A percentile compares a stretch with the other conserved stretches of the same genome.
phyloP scores from a whole-genome alignment of 2,888 invertebrate genomes.

The Melinaea marsaeus region DNA sequence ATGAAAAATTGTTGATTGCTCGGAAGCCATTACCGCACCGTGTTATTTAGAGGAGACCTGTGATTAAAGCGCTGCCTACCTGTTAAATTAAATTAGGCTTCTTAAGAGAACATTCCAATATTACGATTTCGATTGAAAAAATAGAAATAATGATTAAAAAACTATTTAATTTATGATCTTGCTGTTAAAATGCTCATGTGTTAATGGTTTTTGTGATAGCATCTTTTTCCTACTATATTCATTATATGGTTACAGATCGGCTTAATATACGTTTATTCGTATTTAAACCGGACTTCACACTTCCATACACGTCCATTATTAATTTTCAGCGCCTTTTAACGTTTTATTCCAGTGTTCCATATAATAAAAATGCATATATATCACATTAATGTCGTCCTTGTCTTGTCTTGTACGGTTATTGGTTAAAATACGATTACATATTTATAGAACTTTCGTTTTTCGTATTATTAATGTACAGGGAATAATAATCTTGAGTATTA shows the following conservation, averaged over 20 bases:
- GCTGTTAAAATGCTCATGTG: slow-evolving; percentile 63
- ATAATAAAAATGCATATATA: too few relatives aligned
- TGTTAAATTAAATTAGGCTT: slow-evolving; percentile 78
- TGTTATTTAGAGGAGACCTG: slow-evolving; percentile 74
- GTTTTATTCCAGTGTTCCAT: too few relatives aligned
- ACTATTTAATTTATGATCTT: slow-evolving; percentile 65
- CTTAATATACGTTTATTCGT: slow-evolving; percentile 14
- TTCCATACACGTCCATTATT: too few relatives aligned
- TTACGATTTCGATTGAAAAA: slow-evolving; percentile 47
- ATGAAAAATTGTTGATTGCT: slow-evolving; percentile 76
- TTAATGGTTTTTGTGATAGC: slow-evolving; percentile 60
- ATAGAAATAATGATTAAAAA: slow-evolving; percentile 54
- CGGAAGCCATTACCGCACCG: slow-evolving; percentile 67
- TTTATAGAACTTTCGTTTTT: too few relatives aligned
- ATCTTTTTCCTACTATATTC: slow-evolving; percentile 32
- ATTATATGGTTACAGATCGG: slow-evolving; percentile 30
- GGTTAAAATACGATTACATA: too few relatives aligned
- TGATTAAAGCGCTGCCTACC: slow-evolving; percentile 76
- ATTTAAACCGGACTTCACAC: not conserved
- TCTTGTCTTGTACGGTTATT: too few relatives aligned
- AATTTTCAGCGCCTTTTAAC: too few relatives aligned
- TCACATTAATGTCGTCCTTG: too few relatives aligned
- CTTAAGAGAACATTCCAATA: slow-evolving; percentile 67
- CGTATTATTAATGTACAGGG: not conserved
- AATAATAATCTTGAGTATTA: slow-evolving; percentile 11